phyloP scores from a whole-genome alignment of 2,113 vertebrate species.

The Petrocephalus zakoni region DNA sequence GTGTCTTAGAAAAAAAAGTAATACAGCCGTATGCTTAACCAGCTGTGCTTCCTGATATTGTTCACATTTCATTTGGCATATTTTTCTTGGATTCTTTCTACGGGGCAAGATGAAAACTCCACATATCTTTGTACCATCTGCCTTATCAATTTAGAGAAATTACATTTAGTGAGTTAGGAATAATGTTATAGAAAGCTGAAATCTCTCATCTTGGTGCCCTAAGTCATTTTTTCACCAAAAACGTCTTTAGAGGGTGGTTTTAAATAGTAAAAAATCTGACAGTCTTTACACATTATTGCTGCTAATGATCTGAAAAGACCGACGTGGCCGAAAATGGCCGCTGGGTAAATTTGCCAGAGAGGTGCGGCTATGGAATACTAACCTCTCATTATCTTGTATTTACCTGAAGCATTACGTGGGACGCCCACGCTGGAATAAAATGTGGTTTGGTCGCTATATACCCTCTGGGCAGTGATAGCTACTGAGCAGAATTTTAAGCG shows the following conservation, averaged over 20 bases:
- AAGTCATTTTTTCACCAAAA: background rate
- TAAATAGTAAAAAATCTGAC: background rate
- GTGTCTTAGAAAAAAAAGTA: background rate
- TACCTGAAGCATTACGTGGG: too few relatives aligned
- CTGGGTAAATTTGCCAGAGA: too few relatives aligned
- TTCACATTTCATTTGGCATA: background rate
- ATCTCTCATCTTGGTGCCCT: background rate
- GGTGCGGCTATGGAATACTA: too few relatives aligned
- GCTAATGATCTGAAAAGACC: too few relatives aligned
- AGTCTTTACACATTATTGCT: too few relatives aligned
- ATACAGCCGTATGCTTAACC: background rate
- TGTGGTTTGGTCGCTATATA: too few relatives aligned
- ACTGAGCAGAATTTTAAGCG: too few relatives aligned
- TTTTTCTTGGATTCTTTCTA: background rate
- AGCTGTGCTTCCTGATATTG: background rate
- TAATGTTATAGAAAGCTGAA: background rate
- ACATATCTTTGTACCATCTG: background rate
- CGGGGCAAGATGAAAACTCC: background rate
- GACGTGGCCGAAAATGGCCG: too few relatives aligned
- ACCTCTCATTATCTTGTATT: too few relatives aligned
- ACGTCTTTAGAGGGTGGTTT: background rate
- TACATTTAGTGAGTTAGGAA: background rate
- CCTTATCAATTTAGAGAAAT: conserved; percentile 1
- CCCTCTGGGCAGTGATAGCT: too few relatives aligned
- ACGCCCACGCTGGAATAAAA: too few relatives aligned